Conservation (phyloP, 2,113 vertebrate genomes). For the Tricholaema leucomelas region DNA sequence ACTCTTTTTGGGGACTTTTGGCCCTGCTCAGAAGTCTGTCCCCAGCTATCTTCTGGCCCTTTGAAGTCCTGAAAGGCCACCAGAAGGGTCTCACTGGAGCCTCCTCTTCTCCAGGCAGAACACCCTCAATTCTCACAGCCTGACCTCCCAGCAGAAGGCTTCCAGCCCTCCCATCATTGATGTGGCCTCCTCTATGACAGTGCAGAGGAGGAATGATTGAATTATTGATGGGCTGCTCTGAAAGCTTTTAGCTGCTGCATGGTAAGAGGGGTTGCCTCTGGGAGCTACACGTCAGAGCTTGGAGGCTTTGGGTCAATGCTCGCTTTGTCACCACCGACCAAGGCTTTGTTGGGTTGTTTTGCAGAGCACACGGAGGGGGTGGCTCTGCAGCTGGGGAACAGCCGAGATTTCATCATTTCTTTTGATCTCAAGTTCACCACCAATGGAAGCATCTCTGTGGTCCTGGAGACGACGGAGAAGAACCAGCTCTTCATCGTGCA, state of each 20-base stretch:
- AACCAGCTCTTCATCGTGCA: constrained; percentile 88
- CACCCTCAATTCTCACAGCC: not conserved
- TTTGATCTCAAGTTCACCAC: constrained; percentile 90
- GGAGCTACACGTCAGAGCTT: rapidly evolving
- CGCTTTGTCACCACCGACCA: not conserved
- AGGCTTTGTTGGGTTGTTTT: not conserved
- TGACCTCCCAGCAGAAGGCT: not conserved
- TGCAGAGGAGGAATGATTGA: not conserved
- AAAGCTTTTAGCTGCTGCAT: not conserved
- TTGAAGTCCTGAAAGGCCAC: not conserved
- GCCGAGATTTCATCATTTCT: constrained; percentile 93
- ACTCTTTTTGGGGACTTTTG: too few species aligned
- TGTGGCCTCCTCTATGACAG: not conserved
- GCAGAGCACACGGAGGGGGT: constrained; percentile 90
- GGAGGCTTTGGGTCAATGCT: rapidly evolving
- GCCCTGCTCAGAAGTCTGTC: not conserved
- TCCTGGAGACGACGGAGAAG: constrained; percentile 93
- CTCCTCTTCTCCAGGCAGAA: not conserved
- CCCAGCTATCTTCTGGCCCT: not conserved
- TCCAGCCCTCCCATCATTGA: not conserved
- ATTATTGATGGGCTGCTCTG: not conserved
- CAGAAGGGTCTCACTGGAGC: not conserved
- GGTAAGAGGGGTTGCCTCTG: not conserved
- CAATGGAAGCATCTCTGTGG: constrained; percentile 91
- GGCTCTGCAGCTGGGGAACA: constrained; percentile 88